Percentiles rank a stretch among this genome's conserved stretches.
Evolutionary conservation across 2,113 vertebrate species (phyloP).

Genomic region (Shinisaurus crocodilurus): DNA sequence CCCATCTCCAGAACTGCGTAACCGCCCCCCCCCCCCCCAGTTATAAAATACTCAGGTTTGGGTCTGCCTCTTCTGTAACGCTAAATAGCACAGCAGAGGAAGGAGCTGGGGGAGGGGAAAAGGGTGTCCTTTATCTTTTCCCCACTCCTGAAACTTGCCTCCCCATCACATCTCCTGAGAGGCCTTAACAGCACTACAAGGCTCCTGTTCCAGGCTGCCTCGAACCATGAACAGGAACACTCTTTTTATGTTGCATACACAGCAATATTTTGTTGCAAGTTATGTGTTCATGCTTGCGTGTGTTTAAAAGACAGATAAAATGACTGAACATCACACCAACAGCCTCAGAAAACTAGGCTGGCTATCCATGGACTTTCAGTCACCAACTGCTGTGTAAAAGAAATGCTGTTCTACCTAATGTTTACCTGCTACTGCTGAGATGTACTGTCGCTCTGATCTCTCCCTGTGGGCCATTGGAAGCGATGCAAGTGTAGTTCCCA

Average conservation of each 20-base stretch:
- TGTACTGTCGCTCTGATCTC: conserved; percentile 90
- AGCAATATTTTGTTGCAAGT: not conserved
- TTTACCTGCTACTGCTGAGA: conserved; percentile 92
- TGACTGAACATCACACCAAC: not conserved
- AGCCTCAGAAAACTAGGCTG: not conserved
- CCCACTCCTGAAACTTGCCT: too few species aligned
- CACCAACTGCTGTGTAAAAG: not conserved
- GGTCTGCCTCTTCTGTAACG: too few species aligned
- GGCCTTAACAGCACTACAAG: too few species aligned
- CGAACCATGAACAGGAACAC: not conserved
- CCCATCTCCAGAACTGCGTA: too few species aligned
- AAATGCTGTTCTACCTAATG: not conserved
- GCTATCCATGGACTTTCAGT: not conserved
- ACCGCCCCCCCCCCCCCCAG: too few species aligned
- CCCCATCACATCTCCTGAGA: too few species aligned
- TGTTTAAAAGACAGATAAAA: not conserved
- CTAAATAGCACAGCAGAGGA: too few species aligned
- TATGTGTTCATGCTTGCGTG: not conserved
- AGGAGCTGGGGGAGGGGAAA: too few species aligned
- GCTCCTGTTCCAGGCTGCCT: too few species aligned
- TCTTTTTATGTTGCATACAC: not conserved
- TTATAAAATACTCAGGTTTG: too few species aligned
- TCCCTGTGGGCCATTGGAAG: conserved; percentile 91
- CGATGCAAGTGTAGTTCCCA: conserved; percentile 93
- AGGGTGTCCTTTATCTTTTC: too few species aligned